Evolutionary conservation across 2,113 vertebrate genomes (phyloP).

Genomic region (Phasianus colchicus): DNA sequence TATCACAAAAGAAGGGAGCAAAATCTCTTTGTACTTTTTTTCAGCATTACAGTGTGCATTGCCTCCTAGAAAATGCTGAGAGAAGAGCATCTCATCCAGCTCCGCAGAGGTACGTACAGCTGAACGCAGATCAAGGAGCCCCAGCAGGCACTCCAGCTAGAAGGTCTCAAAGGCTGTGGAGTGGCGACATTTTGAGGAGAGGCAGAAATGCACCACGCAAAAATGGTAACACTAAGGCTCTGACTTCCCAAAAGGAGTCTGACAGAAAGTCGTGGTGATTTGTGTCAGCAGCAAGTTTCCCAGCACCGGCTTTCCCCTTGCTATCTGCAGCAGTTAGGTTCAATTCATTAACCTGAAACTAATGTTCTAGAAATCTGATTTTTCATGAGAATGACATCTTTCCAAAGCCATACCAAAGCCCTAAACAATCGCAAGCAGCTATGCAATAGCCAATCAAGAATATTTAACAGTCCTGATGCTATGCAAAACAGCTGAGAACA

Average conservation of each 20-base stretch:
- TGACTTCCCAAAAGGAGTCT: background rate
- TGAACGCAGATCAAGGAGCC: background rate
- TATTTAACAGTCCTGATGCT: background rate
- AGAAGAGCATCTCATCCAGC: background rate
- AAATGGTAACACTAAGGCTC: background rate
- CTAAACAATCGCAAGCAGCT: background rate
- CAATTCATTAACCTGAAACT: background rate
- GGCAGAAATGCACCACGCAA: background rate
- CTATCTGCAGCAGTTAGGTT: background rate
- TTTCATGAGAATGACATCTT: background rate
- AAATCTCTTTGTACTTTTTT: background rate
- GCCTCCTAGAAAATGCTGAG: background rate
- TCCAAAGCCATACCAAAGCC: background rate
- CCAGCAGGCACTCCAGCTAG: background rate
- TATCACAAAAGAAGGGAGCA: background rate
- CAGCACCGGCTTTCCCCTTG: background rate
- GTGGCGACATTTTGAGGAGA: background rate
- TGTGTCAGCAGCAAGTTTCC: background rate
- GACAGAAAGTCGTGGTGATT: rapidly evolving
- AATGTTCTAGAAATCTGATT: background rate
- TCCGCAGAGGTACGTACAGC: background rate
- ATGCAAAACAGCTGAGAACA: background rate
- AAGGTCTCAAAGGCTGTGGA: background rate
- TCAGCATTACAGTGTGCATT: background rate
- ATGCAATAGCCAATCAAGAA: background rate